These are phyloP conservation scores for Cyclina sinensis DNA, from an alignment of 1,140 invertebrate species.

Conservation along the genomic window DNA sequence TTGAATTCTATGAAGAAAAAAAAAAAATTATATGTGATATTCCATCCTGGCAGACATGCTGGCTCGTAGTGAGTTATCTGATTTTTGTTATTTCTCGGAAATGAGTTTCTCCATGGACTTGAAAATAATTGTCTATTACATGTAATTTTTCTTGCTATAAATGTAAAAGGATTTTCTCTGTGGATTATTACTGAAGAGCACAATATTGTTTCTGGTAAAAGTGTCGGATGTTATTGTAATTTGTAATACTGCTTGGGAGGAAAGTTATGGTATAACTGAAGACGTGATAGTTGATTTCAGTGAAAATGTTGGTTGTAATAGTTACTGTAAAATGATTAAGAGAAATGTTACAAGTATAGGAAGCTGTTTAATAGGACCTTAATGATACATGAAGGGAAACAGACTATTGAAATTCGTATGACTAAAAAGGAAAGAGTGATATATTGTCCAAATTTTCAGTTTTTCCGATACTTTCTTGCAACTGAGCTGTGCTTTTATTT, in stretches of 20 bases:
- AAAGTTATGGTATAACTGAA: too few species aligned
- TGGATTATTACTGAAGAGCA: not conserved
- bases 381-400: not conserved
- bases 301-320: not conserved
- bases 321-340: not conserved
- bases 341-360: not conserved
- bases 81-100: not conserved
- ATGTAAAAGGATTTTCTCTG: conserved; percentile 1
- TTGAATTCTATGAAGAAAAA: too few species aligned
- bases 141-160: not conserved
- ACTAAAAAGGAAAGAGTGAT: not conserved
- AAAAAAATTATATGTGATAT: not conserved
- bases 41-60: not conserved
- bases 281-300: too few species aligned
- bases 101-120: not conserved
- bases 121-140: conserved; percentile 11
- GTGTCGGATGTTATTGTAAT: not conserved
- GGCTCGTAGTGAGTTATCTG: not conserved
- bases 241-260: too few species aligned
- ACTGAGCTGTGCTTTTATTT: too few species aligned
- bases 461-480: too few species aligned
- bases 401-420: not conserved
- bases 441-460: too few species aligned
- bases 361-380: not conserved
- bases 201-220: not conserved